phyloP scores from a whole-genome alignment of 2,888 invertebrate genomes.

The Lasioglossum marginatum region DNA sequence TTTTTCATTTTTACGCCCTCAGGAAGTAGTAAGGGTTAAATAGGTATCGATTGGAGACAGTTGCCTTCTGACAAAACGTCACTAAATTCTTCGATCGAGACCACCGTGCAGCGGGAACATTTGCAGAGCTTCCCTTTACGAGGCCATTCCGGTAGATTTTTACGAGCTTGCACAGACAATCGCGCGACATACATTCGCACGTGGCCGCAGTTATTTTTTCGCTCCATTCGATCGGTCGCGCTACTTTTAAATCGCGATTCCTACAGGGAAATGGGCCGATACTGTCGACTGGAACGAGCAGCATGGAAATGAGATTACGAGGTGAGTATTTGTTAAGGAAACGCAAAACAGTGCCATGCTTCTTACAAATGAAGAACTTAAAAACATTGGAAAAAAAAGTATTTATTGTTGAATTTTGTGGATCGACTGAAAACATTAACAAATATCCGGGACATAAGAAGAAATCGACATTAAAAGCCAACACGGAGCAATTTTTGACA shows the following conservation, averaged over 20 bases:
- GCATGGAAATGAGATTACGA: conserved; percentile 6
- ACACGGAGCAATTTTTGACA: neutral
- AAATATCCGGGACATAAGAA: no score
- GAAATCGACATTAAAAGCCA: no score
- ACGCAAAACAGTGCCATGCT: neutral
- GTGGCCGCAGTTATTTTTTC: conserved; percentile 42
- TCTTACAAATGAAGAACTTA: neutral
- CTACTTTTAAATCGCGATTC: conserved; percentile 24
- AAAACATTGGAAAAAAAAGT: no score
- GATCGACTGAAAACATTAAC: no score
- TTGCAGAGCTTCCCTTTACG: conserved; percentile 38
- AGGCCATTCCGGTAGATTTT: conserved; percentile 38
- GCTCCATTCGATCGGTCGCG: neutral
- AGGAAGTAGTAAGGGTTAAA: neutral
- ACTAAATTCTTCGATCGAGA: neutral
- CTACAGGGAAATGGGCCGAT: conserved; percentile 9
- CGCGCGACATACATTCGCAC: conserved; percentile 43
- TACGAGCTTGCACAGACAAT: conserved; percentile 52
- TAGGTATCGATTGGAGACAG: neutral
- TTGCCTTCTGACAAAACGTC: conserved; percentile 2
- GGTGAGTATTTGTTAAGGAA: conserved; percentile 26
- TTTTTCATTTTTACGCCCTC: neutral
- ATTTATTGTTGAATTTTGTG: neutral
- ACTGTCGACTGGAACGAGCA: neutral
- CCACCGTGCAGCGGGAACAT: conserved; percentile 12